These are phyloP conservation scores for Garra rufa DNA, from an alignment of 2,113 vertebrate species.

Conservation along the genomic window DNA sequence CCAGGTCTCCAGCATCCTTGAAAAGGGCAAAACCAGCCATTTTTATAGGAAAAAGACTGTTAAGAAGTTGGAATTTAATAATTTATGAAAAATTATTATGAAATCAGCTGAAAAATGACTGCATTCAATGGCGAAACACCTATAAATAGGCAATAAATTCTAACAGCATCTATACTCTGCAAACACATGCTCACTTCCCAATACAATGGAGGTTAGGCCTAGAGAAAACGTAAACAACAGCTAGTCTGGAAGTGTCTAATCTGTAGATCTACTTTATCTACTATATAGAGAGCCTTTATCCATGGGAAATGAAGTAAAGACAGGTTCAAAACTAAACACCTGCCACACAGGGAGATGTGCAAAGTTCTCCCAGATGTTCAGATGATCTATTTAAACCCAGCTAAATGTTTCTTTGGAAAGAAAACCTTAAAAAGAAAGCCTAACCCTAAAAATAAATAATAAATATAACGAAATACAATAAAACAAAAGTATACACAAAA, in stretches of 20 bases:
- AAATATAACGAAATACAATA: no score
- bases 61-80: neutral
- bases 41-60: neutral
- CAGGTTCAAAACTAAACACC: neutral
- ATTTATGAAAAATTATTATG: neutral
- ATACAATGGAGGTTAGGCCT: neutral
- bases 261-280: neutral
- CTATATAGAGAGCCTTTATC: neutral
- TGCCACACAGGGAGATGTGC: neutral
- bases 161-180: neutral
- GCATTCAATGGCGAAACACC: neutral
- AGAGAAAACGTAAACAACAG: neutral
- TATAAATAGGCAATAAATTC: neutral
- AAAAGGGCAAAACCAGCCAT: neutral
- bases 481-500: no score
- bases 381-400: neutral
- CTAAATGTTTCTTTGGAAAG: neutral
- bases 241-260: constrained; percentile 21
- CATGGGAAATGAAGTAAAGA: neutral
- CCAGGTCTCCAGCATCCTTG: neutral
- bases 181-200: neutral
- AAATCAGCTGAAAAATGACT: neutral
- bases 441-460: neutral
- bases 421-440: neutral
- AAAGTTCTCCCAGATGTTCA: neutral